A percentile compares a stretch with the other conserved stretches of the same genome.
Evolutionary conservation across 1,140 invertebrate species (phyloP).

Genomic region (Sitophilus oryzae): DNA sequence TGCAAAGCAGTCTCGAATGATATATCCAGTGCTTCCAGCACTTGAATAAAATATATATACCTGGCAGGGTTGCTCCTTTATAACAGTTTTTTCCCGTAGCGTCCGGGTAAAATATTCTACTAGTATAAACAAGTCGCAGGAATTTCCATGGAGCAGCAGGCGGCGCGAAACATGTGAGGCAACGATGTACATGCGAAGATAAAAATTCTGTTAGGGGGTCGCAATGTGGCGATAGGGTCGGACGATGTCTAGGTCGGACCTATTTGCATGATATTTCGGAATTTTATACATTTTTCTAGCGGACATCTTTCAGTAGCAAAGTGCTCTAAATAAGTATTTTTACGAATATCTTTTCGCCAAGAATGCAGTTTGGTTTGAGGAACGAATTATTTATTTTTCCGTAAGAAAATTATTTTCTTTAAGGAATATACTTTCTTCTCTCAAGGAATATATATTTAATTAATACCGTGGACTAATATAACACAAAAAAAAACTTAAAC

Average conservation of each 20-base stretch:
- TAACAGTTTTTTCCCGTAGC: not conserved
- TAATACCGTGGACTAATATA: too few relatives aligned
- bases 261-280: not conserved
- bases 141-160: not conserved
- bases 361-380: too few relatives aligned
- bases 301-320: too few relatives aligned
- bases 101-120: not conserved
- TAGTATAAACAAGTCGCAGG: not conserved
- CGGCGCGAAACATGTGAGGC: not conserved
- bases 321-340: too few relatives aligned
- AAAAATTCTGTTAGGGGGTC: not conserved
- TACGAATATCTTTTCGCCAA: too few relatives aligned
- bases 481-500: too few relatives aligned
- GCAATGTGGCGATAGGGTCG: not conserved
- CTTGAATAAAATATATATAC: not conserved
- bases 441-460: too few relatives aligned
- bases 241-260: not conserved
- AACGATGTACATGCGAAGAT: not conserved
- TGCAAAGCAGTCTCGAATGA: not conserved
- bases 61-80: not conserved
- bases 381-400: too few relatives aligned
- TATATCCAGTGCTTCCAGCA: not conserved
- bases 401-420: too few relatives aligned
- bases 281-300: not conserved
- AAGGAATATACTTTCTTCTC: too few relatives aligned